phyloP scores from a whole-genome alignment of 1,140 invertebrate genomes.

The Trypoxylus dichotomus region DNA sequence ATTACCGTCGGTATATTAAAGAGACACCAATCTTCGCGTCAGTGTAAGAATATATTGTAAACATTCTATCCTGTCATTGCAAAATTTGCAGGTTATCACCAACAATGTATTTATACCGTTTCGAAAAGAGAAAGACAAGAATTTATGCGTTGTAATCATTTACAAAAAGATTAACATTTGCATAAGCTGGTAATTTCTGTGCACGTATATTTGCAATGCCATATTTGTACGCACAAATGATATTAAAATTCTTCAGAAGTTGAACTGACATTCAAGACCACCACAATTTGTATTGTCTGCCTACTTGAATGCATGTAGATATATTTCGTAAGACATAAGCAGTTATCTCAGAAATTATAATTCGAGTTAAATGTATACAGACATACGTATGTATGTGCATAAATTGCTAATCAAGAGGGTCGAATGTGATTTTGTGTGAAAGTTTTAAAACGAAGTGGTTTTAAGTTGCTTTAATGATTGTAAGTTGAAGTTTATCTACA shows the following conservation, averaged over 20 bases:
- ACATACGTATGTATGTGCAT: not conserved
- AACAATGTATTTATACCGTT: not conserved
- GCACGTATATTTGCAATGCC: not conserved
- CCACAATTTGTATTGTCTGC: not conserved
- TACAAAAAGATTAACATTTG: not conserved
- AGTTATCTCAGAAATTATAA: not conserved
- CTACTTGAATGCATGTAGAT: not conserved
- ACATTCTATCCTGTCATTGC: too few relatives aligned
- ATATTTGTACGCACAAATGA: not conserved
- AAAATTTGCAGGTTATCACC: not conserved
- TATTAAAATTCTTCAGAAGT: conserved; percentile 10
- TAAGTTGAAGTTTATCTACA: too few relatives aligned
- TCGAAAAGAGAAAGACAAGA: not conserved
- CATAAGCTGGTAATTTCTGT: not conserved
- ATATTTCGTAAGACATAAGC: not conserved
- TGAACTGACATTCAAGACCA: not conserved
- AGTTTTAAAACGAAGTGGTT: too few relatives aligned
- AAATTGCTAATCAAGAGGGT: not conserved
- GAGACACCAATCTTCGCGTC: too few relatives aligned
- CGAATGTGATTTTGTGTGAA: too few relatives aligned
- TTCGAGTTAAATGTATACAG: not conserved
- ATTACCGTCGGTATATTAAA: too few relatives aligned
- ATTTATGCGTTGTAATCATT: not conserved
- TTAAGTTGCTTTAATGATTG: too few relatives aligned
- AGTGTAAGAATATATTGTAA: too few relatives aligned